phyloP scores from a whole-genome alignment of 2,888 invertebrate species.

The Alsophila aescularia region DNA sequence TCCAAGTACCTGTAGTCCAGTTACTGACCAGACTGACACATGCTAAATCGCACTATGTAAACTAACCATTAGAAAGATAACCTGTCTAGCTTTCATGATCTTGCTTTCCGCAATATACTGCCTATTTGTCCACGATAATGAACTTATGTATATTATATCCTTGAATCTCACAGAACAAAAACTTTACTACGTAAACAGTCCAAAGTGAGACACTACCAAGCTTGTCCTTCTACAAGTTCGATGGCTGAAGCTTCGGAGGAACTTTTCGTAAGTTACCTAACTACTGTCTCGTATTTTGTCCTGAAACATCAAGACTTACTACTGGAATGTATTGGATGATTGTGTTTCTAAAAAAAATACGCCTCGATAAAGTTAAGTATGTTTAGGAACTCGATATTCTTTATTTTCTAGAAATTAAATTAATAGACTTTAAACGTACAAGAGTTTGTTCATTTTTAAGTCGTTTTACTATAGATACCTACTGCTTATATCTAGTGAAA shows the following conservation, averaged over 20 bases:
- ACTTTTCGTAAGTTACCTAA: background rate
- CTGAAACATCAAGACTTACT: constrained; percentile 1
- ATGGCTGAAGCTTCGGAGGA: background rate
- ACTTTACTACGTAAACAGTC: constrained; percentile 2
- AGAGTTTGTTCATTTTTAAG: too few species aligned
- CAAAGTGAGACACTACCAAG: background rate
- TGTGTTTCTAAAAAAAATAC: too few species aligned
- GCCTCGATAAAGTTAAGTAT: constrained; percentile 1
- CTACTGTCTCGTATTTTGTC: background rate
- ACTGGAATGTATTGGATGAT: background rate
- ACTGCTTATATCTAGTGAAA: too few species aligned
- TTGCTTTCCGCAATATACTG: background rate
- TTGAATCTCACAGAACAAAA: constrained; percentile 14
- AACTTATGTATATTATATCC: constrained; percentile 13
- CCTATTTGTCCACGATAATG: constrained; percentile 8
- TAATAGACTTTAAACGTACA: too few species aligned
- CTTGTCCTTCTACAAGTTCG: constrained; percentile 10
- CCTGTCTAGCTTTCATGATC: background rate
- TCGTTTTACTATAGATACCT: too few species aligned
- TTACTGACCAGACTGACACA: too few species aligned
- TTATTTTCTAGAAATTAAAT: background rate
- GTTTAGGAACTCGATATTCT: constrained; percentile 2
- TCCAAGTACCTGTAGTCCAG: too few species aligned
- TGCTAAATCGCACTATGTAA: too few species aligned
- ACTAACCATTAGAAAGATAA: background rate